Base-by-base conservation (phyloP, 2,113 vertebrate species). In the Nesogale talazaci region DNA sequence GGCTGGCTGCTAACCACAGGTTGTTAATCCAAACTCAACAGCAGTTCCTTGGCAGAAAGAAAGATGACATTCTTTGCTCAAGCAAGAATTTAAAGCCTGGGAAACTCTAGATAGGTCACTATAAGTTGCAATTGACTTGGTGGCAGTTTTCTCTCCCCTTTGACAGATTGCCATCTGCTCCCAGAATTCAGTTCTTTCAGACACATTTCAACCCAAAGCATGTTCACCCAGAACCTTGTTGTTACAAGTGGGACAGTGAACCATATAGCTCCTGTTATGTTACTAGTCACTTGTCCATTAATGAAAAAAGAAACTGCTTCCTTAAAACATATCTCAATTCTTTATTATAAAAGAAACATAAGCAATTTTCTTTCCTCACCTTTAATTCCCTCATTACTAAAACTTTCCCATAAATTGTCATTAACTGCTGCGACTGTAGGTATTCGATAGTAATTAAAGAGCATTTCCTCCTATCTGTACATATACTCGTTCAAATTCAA, bases 401-500 rank as follows among this genome's bases (percentile, higher is more conserved):
- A 72, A 25, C 72, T 94, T 72, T 52, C 46, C 46, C 46, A 10
- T 52, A 52, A 52, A 10, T 52, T 52, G 46, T 52, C 46, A 52
- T 52, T 52, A 52, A 52, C 46, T 52, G 46, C 46, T 52, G 46
- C 9, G 5, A 11, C 46, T 38, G 2, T 56, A n/a, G 89, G 34
- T 29, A 89, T 65, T 63, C 19, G 56, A 31, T 3, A n/a, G 11
- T 34, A 38, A 11, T 59, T 83, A 94, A 86, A 87, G 36, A 81
- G n/a, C 38, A 8, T 80, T 11, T 31, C 74, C 12, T 78, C 0
- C 15, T 10, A 11, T 36, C 17, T 77, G 19, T 11, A 81, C 38
- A 92, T 61, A 79, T 79, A 52, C 25, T 80, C 52, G 36, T 90
- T 88, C 56, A 90, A 90, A 88, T 63, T 83, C 87, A 84, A 7